These are phyloP conservation scores for Toxotes jaculatrix DNA, from an alignment of 2,113 vertebrate genomes.

Conservation along the genomic window DNA sequence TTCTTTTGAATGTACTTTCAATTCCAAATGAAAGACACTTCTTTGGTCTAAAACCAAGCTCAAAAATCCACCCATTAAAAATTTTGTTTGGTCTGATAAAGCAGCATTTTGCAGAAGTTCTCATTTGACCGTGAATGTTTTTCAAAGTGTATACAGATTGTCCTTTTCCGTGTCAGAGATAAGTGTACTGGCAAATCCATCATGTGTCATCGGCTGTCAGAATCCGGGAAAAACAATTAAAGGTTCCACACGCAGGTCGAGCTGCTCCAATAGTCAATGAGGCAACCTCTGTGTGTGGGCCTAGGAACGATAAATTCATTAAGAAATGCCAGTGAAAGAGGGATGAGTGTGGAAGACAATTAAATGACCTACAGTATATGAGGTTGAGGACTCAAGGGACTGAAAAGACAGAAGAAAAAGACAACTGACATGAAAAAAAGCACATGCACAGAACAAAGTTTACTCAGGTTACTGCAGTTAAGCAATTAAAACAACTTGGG, in stretches of 20 bases:
- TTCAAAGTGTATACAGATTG: constrained; percentile 49
- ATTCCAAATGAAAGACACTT: constrained; percentile 49
- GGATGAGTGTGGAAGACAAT: constrained; percentile 61
- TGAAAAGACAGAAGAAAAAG: constrained; percentile 33
- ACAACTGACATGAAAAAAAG: constrained; percentile 17
- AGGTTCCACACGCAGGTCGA: constrained; percentile 65
- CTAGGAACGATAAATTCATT: constrained; percentile 67
- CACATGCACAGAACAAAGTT: constrained; percentile 26
- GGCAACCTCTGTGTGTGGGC: constrained; percentile 55
- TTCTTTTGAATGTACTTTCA: constrained; percentile 52
- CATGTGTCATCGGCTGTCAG: constrained; percentile 75
- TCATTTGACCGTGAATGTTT: constrained; percentile 61
- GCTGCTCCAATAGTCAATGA: constrained; percentile 74
- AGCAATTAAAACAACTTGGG: constrained; percentile 29
- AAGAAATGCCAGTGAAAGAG: constrained; percentile 62
- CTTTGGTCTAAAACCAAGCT: constrained; percentile 32
- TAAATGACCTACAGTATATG: constrained; percentile 69
- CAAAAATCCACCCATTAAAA: constrained; percentile 36
- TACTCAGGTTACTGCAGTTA: constrained; percentile 35
- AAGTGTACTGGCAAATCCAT: constrained; percentile 76
- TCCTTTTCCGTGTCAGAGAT: constrained; percentile 66
- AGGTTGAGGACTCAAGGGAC: constrained; percentile 59
- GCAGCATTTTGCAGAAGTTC: constrained; percentile 31
- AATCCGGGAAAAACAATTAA: constrained; percentile 80
- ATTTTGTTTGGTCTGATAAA: neutral